Conservation (phyloP, 1,140 invertebrate genomes). For the Drosophila eugracilis region DNA sequence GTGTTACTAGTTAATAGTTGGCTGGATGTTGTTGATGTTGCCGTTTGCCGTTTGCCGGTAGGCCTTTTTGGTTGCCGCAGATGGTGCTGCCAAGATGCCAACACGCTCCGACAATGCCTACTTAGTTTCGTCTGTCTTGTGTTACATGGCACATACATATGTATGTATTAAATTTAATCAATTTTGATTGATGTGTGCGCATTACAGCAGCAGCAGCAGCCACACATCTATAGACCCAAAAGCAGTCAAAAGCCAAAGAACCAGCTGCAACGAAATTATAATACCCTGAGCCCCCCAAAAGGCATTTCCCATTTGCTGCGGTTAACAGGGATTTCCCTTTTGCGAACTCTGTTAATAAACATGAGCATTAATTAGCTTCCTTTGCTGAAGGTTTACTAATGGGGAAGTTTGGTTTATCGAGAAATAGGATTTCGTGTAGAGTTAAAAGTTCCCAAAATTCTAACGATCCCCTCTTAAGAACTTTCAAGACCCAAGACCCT, state of each 20-base stretch:
- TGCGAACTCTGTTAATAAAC: no score
- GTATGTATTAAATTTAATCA: slow-evolving; percentile 71
- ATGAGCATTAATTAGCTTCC: no score
- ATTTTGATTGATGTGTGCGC: slow-evolving; percentile 80
- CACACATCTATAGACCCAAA: not conserved
- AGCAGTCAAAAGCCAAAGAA: slow-evolving; percentile 22
- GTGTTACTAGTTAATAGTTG: slow-evolving; percentile 7
- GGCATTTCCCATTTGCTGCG: no score
- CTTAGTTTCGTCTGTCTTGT: slow-evolving; percentile 40
- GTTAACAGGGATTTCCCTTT: no score
- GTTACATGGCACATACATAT: slow-evolving; percentile 36
- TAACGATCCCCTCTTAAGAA: no score
- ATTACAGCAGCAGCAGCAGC: slow-evolving; percentile 32
- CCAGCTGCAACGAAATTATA: slow-evolving; percentile 21
- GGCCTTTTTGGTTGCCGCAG: slow-evolving; percentile 44
- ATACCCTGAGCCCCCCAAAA: slow-evolving; percentile 14
- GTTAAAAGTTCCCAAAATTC: no score
- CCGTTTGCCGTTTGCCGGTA: not conserved
- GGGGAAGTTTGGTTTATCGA: no score
- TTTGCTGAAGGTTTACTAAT: no score
- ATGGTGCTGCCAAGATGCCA: slow-evolving; percentile 77
- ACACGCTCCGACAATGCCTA: slow-evolving; percentile 67
- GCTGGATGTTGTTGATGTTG: slow-evolving; percentile 1
- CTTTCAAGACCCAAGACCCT: not conserved
- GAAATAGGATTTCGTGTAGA: no score